phyloP scores from a whole-genome alignment of 2,888 invertebrate genomes.

The Pandemis heparana region DNA sequence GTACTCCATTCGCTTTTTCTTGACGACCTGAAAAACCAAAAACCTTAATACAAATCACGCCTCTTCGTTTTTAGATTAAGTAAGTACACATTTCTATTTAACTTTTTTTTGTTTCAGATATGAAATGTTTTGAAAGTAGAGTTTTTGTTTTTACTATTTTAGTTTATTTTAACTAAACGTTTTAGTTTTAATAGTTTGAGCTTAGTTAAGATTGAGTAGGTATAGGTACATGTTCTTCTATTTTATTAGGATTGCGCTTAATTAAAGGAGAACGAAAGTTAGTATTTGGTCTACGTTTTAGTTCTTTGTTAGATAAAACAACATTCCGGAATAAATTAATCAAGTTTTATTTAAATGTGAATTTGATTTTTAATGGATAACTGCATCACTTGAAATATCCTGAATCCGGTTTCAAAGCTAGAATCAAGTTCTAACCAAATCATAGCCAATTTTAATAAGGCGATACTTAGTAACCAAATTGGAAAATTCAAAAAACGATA shows the following conservation, averaged over 20 bases:
- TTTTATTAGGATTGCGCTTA: too few species aligned
- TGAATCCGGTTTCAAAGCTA: neutral
- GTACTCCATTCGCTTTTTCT: constrained; percentile 66
- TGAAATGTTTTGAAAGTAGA: too few species aligned
- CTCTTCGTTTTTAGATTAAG: too few species aligned
- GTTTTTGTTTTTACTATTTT: too few species aligned
- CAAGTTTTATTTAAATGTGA: neutral
- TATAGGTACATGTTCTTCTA: too few species aligned
- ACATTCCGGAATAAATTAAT: constrained; percentile 10
- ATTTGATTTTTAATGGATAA: neutral
- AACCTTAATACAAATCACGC: neutral
- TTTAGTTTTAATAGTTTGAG: too few species aligned
- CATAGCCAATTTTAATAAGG: too few species aligned
- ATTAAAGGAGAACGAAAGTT: too few species aligned
- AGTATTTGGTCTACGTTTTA: too few species aligned
- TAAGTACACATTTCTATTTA: neutral
- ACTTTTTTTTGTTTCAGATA: too few species aligned
- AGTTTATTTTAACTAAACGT: too few species aligned
- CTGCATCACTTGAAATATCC: neutral
- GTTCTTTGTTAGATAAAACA: neutral
- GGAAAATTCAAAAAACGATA: neutral
- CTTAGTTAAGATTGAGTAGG: too few species aligned
- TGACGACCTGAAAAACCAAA: constrained; percentile 66
- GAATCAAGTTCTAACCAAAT: neutral
- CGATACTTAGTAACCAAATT: neutral